Conservation (phyloP, 2,113 vertebrate genomes). For the Centrocercus urophasianus region DNA sequence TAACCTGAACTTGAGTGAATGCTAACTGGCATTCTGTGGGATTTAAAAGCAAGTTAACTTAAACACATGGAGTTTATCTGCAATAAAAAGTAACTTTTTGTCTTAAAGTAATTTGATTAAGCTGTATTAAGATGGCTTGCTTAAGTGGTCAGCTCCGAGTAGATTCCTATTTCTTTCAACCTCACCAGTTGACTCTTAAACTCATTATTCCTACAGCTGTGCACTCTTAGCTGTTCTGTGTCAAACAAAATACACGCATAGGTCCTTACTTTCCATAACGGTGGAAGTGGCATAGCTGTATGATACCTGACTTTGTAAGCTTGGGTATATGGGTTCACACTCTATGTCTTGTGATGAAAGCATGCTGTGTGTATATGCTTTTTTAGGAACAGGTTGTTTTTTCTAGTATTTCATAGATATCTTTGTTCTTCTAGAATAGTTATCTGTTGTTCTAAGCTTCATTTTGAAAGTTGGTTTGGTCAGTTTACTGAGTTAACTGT, state of each 20-base stretch:
- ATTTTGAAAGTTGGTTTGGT: background rate
- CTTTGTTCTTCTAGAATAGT: background rate
- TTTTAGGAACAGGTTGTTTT: background rate
- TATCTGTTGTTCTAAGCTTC: background rate
- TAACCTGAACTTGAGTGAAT: background rate
- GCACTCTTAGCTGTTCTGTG: background rate
- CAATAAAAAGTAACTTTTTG: background rate
- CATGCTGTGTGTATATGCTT: background rate
- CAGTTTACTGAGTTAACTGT: background rate
- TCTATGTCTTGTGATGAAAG: background rate
- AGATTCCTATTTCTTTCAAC: background rate
- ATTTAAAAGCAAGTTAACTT: background rate
- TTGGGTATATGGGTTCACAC: background rate
- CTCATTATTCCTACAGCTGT: background rate
- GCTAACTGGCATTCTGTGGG: background rate
- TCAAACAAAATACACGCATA: background rate
- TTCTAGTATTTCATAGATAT: accelerated
- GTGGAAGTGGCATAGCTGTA: background rate
- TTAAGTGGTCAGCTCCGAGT: background rate
- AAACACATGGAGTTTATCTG: background rate
- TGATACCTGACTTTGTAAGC: background rate
- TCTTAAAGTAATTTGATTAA: background rate
- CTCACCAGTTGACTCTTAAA: background rate
- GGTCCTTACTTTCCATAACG: background rate
- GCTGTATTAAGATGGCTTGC: background rate